Evolutionary conservation across 2,113 vertebrate genomes (phyloP).

Genomic region (Rhadina sibilatrix): DNA sequence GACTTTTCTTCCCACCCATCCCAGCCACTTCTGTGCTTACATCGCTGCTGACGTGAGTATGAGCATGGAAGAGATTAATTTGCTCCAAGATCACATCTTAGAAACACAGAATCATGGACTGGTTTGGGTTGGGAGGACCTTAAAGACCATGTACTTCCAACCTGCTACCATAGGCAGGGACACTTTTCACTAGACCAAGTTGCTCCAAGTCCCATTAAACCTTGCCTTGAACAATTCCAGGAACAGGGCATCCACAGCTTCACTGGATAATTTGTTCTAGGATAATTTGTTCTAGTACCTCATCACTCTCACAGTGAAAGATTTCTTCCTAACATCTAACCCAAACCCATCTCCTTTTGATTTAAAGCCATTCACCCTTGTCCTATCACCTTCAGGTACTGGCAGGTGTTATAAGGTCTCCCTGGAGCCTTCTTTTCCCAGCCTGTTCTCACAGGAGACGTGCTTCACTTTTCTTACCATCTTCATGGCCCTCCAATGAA

Average conservation of each 20-base stretch:
- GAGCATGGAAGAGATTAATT: background rate
- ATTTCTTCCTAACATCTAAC: too few species aligned
- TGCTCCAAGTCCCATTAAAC: background rate
- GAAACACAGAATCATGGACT: background rate
- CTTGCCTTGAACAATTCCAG: background rate
- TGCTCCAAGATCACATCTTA: background rate
- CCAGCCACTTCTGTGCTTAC: background rate
- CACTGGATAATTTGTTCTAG: background rate
- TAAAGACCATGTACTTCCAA: background rate
- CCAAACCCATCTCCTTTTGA: background rate
- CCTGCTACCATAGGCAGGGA: background rate
- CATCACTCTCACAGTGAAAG: background rate
- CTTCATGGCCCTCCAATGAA: background rate
- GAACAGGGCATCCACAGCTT: background rate
- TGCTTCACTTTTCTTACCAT: background rate
- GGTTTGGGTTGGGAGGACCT: background rate
- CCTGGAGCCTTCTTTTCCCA: background rate
- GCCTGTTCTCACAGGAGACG: background rate
- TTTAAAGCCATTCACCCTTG: background rate
- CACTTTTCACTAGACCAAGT: background rate
- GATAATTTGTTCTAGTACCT: background rate
- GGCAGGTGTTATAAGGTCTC: background rate
- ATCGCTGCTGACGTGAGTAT: rapidly evolving
- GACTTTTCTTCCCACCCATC: background rate
- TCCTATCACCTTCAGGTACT: background rate